These are phyloP conservation scores for Ditylenchus dipsaci DNA, from an alignment of 1,140 invertebrate species.

Conservation along the genomic window DNA sequence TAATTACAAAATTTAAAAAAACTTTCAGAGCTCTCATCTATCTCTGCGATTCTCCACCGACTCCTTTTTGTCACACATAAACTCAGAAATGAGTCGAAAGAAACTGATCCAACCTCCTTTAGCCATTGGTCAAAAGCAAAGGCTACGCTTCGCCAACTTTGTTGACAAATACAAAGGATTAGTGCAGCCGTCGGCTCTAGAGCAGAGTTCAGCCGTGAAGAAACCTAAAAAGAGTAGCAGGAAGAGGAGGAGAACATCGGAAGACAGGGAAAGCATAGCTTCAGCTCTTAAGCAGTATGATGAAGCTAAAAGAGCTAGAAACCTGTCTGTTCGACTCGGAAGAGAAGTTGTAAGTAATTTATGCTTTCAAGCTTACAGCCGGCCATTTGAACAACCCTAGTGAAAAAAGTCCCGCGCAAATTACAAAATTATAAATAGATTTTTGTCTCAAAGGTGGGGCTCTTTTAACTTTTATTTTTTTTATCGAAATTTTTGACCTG, in stretches of 20 bases:
- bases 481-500: too few relatives aligned
- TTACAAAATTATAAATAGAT: too few relatives aligned
- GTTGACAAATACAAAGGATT: background rate
- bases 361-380: too few relatives aligned
- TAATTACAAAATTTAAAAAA: background rate
- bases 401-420: too few relatives aligned
- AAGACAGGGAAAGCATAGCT: background rate
- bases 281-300: background rate
- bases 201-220: background rate
- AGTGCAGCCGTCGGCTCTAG: background rate
- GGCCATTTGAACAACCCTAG: too few relatives aligned
- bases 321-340: background rate
- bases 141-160: constrained; percentile 1
- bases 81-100: constrained; percentile 9
- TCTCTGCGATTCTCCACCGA: background rate
- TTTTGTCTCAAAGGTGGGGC: too few relatives aligned
- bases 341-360: background rate
- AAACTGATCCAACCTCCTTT: background rate
- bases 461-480: too few relatives aligned
- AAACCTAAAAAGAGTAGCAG: background rate
- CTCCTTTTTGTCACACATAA: background rate
- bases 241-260: background rate
- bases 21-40: constrained; percentile 1
- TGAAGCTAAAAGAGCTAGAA: background rate
- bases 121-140: background rate